Evolutionary conservation across 2,113 vertebrate species (phyloP).

Genomic region (mouse (Mus musculus)): DNA sequence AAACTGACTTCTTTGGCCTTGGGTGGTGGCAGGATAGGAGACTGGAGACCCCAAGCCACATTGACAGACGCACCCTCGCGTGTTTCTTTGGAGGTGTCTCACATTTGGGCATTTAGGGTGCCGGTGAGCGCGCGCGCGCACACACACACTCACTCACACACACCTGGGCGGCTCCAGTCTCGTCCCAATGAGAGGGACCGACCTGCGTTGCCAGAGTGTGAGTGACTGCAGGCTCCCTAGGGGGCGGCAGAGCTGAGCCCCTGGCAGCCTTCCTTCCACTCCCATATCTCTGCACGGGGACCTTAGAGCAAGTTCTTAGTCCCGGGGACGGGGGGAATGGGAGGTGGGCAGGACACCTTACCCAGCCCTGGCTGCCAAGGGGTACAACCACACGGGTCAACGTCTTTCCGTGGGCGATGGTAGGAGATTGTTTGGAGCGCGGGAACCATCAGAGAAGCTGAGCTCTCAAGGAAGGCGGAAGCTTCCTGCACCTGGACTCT

Average conservation of each 20-base stretch:
- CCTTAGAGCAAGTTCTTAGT: not conserved
- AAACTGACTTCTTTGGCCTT: not conserved
- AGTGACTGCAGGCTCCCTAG: conserved; percentile 47
- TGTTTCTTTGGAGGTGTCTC: not conserved
- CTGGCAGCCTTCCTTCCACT: not conserved
- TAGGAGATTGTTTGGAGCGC: not conserved
- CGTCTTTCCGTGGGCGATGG: not conserved
- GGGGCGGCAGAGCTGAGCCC: conserved; percentile 70
- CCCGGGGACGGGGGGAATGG: not conserved
- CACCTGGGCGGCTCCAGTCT: not conserved
- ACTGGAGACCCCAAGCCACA: not conserved
- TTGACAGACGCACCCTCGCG: not conserved
- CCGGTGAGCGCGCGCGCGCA: no score
- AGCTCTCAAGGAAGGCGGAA: not conserved
- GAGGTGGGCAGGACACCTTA: not conserved
- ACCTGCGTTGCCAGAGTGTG: not conserved
- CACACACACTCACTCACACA: not conserved
- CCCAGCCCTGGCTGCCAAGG: not conserved
- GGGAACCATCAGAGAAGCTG: not conserved
- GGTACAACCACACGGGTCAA: not conserved
- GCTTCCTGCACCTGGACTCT: not conserved
- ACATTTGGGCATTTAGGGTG: not conserved
- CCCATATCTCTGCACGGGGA: not conserved
- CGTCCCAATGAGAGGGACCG: not conserved
- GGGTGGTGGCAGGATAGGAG: not conserved